Base-by-base conservation (phyloP, 2,113 vertebrate genomes). In the Gallinago media region DNA sequence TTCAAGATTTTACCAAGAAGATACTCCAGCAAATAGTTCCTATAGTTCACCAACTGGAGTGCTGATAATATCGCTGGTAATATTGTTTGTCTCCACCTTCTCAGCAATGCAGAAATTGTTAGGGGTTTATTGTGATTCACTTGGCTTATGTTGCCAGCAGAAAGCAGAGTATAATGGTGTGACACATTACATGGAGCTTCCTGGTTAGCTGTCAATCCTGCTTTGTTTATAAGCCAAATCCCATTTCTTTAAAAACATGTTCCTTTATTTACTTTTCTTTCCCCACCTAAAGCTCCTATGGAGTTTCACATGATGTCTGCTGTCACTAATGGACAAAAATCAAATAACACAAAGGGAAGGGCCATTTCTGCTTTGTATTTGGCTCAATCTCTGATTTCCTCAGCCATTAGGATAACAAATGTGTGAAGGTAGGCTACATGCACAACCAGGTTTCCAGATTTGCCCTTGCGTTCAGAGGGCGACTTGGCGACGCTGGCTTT, bases 91-190 rank as follows among this genome's bases (percentile, higher is more conserved):
- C 42, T 86, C 8, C 21, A 26, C 25, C n/a, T 89, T 84, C 50
- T 84, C 25, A 83, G 62, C 26, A 70, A 26, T 8, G 59, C 32
- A 86, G 59, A 38, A 86, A 62, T 71, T 78, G 25, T 77, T 73
- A 46, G 40, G 55, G 56, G 42, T 54, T 96, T 95, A 72, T 88
- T 98, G 21, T 91, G 62, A 88, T 91, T 96, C 88, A 52, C 66
- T 86, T 80, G 85, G 88, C 75, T 94, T 65, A 85, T 68, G 32
- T 23, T 92, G 36, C 52, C 81, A 89, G 76, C 38, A 70, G 4
- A 44, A 94, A 94, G 66, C 71, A 84, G 76, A 95, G 38, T 68
- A 52, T 22, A 47, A 78, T 55, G 68, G 68, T 67, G 19, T 74
- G 83, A 86, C 34, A 86, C 34, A 11, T 17, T 86, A 84, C 40